Base-by-base conservation (phyloP, 2,888 invertebrate genomes). In the Margaritifera margaritifera region DNA sequence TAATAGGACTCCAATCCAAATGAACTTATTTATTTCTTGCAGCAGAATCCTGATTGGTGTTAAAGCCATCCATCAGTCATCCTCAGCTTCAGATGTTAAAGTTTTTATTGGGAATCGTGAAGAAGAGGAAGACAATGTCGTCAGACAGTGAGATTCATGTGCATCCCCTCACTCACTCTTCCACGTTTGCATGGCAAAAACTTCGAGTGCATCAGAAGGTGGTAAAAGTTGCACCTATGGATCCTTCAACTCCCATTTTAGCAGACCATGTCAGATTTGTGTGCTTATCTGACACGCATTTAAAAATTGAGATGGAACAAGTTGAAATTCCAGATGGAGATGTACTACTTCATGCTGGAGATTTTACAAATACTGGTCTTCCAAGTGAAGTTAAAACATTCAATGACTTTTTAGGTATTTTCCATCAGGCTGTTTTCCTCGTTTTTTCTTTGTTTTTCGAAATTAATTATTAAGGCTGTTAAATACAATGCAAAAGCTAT, bases 241-340 rank as follows among this genome's bases (percentile, higher is more conserved):
- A 78, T 15, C 77, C 78, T 1, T 61, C 67, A n/a, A 83, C 80
- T 1, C 81, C 84, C 18, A 71, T 86, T 50, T 80, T 68, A 68
- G 71, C 72, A 1, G 80, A 85, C 66, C 76, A 84, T 22, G 88
- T 94, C 4, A 91, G 95, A 63, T 92, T 96, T 80, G 95, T 96
- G 5, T 95, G 95, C 86, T 94, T 96, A 93, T 95, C 95, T 73
- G 95, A 96, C 85, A 96, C 95, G 0, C 95, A 96, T 88, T 93
- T 93, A 0, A 89, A 94, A 65, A 93, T 94, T 20, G 92, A 93
- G 56, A 93, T 93, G 79, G 92, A 94, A 20, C 93, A 92, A 79
- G 59, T 74, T 1, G 72, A 70, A 58, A 92, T 95, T 73, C 95
- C 95, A 0, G 91, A 92, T 67, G 95, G 95, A 20, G 95, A 96